These are phyloP conservation scores for Nothoprocta perdicaria DNA, from an alignment of 2,113 vertebrate genomes.

Conservation along the genomic window DNA sequence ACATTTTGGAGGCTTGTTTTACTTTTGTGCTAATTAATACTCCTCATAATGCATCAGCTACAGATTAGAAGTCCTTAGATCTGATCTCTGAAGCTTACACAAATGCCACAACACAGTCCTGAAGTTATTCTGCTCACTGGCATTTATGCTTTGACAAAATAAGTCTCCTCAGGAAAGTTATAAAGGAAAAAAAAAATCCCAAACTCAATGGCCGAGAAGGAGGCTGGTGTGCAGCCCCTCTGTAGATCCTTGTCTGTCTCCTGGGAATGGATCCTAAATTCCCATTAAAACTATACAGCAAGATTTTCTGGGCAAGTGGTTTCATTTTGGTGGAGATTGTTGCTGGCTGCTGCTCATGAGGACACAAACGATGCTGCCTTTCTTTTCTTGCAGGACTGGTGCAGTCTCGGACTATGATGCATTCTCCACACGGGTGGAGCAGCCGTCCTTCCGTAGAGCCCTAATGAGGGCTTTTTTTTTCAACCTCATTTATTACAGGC, in stretches of 20 bases:
- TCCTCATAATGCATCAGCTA: neutral
- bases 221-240: neutral
- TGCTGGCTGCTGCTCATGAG: neutral
- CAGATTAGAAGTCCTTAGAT: conserved; percentile 31
- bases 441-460: conserved; percentile 46
- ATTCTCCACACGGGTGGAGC: conserved; percentile 44
- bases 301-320: neutral
- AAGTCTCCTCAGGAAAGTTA: neutral
- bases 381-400: conserved; percentile 28
- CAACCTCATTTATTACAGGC: conserved; percentile 65
- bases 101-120: neutral
- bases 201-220: neutral
- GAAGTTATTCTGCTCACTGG: neutral
- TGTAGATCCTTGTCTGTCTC: neutral
- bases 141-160: neutral
- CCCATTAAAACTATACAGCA: neutral
- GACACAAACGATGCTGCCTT: neutral
- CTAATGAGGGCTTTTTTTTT: conserved; percentile 55
- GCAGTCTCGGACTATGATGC: neutral
- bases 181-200: neutral
- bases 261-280: neutral
- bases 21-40: conserved; percentile 23
- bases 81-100: neutral
- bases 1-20: conserved; percentile 18
- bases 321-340: neutral